Percentiles rank a stretch among this genome's conserved stretches.
phyloP scores from a whole-genome alignment of 2,797 vertebrate species.

The Micrastur ruficollis region DNA sequence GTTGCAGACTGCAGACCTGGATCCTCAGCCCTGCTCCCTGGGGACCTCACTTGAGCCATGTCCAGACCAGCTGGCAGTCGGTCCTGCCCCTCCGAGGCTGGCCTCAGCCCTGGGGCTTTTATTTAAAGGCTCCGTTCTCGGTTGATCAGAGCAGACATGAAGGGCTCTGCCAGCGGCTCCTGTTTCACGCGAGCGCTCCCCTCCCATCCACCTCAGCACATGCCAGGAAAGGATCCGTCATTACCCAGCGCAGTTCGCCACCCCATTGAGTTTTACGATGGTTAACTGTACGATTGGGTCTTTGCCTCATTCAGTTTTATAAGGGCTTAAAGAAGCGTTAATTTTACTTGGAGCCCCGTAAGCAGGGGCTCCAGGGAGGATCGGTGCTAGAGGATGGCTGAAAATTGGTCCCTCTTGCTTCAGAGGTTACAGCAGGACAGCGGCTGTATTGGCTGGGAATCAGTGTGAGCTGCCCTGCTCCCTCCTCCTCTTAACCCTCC shows the following conservation, averaged over 20 bases:
- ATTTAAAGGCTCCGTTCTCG: background rate
- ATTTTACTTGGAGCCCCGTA: background rate
- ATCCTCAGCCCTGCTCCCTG: background rate
- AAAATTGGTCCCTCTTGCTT: background rate
- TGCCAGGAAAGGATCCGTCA: background rate
- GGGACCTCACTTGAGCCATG: background rate
- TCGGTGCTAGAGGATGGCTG: background rate
- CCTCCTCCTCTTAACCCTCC: background rate
- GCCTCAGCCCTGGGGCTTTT: background rate
- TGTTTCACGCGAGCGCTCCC: fast-evolving
- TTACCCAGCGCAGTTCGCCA: background rate
- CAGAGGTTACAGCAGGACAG: background rate
- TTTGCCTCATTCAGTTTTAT: background rate
- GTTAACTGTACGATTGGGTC: background rate
- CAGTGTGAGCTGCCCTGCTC: background rate
- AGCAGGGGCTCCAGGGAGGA: background rate
- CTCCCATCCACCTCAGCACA: background rate
- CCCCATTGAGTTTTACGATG: background rate
- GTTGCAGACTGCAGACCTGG: background rate
- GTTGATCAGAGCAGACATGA: fast-evolving
- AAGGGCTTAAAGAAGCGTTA: background rate
- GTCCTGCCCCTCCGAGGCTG: background rate
- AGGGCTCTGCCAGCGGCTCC: background rate
- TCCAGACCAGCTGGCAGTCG: background rate
- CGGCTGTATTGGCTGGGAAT: background rate